These are phyloP conservation scores for Acyrthosiphon pisum DNA, from an alignment of 1,140 invertebrate genomes.

Conservation along the genomic window DNA sequence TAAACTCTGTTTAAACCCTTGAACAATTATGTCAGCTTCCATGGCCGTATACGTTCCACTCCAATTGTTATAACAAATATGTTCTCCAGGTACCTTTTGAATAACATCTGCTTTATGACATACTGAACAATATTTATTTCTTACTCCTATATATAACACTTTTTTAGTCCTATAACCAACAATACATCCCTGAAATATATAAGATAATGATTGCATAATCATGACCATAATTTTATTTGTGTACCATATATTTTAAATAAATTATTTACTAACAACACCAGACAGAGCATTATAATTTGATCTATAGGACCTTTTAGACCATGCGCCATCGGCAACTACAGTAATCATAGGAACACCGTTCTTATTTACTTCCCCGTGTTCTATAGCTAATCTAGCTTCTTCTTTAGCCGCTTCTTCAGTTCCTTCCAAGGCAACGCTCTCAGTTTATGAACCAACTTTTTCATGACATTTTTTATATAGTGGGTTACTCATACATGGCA, in stretches of 20 bases:
- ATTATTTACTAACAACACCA: conserved; percentile 16
- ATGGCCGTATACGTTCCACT: conserved; percentile 1
- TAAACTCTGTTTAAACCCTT: conserved; percentile 21
- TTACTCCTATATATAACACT: neutral
- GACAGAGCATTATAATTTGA: conserved; percentile 12
- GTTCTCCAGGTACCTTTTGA: neutral
- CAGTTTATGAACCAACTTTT: neutral
- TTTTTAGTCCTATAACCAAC: conserved; percentile 18
- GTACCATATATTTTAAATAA: neutral
- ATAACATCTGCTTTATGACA: conserved; percentile 16
- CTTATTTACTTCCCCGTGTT: neutral
- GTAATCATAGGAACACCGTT: neutral
- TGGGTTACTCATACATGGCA: conserved; percentile 14
- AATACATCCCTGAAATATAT: conserved; percentile 24
- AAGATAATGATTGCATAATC: neutral
- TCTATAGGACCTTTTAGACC: neutral
- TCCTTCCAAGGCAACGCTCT: neutral
- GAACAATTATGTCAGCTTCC: conserved; percentile 36
- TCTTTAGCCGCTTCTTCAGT: neutral
- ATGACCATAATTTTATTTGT: neutral
- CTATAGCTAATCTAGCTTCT: conserved; percentile 23
- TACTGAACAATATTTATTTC: conserved; percentile 21
- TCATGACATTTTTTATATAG: conserved; percentile 10
- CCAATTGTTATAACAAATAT: conserved; percentile 44
- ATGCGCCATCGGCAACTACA: neutral